Conservation (phyloP, 1,140 invertebrate species). For the Ostrea edulis region DNA sequence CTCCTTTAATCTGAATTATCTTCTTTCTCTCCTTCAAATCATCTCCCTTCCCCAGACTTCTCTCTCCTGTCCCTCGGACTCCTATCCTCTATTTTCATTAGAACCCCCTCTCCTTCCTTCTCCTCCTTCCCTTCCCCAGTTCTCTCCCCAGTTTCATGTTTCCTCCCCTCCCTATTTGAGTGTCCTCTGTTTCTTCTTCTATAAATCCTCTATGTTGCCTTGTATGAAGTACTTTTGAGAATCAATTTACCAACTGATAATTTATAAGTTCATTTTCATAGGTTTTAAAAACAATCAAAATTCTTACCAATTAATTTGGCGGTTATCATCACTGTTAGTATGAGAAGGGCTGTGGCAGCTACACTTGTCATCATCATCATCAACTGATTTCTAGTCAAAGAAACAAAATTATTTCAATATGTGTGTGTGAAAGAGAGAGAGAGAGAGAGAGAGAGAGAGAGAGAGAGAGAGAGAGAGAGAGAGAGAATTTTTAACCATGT, state of each 20-base stretch:
- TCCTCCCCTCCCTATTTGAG: not conserved
- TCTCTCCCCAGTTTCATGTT: not conserved
- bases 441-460: not conserved
- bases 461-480: slow-evolving; percentile 18
- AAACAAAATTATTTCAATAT: not conserved
- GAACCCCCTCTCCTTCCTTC: no score
- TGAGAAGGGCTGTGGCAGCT: not conserved
- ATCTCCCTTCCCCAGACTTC: no score
- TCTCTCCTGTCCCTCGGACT: no score
- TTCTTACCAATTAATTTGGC: not conserved
- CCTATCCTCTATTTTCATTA: no score
- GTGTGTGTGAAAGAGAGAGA: not conserved
- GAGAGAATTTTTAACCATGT: not conserved
- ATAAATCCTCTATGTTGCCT: no score
- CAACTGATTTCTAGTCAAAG: not conserved
- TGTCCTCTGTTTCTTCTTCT: not conserved
- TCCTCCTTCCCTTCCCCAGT: not conserved
- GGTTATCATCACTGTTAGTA: not conserved
- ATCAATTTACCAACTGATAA: no score
- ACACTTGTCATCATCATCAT: not conserved
- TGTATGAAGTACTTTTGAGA: no score
- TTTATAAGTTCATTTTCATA: not conserved
- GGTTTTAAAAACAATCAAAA: not conserved
- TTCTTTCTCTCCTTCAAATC: no score
- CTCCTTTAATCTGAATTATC: no score